phyloP scores from a whole-genome alignment of 2,797 vertebrate species.

The Siniperca undulata region DNA sequence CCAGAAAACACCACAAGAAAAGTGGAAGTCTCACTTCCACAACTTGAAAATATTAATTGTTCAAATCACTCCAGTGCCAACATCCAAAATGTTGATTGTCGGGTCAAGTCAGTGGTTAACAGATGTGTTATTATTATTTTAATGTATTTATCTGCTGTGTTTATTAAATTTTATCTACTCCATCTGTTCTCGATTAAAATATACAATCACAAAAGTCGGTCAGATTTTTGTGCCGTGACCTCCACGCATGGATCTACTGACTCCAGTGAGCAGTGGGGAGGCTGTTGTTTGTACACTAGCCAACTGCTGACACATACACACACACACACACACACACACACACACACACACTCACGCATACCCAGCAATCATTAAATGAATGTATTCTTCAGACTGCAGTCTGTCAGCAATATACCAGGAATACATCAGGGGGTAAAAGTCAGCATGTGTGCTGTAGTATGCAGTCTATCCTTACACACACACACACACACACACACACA shows the following conservation, averaged over 20 bases:
- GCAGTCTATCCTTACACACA: constrained; percentile 33
- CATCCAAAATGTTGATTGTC: constrained; percentile 1
- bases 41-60: background rate
- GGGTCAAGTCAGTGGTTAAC: constrained; percentile 28
- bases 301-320: constrained; percentile 36
- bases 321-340: constrained; percentile 26
- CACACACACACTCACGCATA: constrained; percentile 30
- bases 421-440: constrained; percentile 72
- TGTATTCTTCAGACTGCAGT: constrained; percentile 71
- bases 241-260: constrained; percentile 25
- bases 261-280: constrained; percentile 40
- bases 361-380: constrained; percentile 68
- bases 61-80: background rate
- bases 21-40: background rate
- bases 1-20: background rate
- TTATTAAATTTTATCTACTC: constrained; percentile 32
- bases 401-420: constrained; percentile 74
- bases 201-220: constrained; percentile 15
- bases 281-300: constrained; percentile 36
- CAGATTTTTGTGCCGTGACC: constrained; percentile 41
- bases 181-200: constrained; percentile 41
- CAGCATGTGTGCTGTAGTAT: constrained; percentile 62
- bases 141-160: constrained; percentile 27
- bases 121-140: constrained; percentile 40
- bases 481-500: background rate